Evolutionary conservation across 2,797 vertebrate species (phyloP), one percentile per base, ranked within the genome.

Genomic region (Lutjanus argentimaculatus): DNA sequence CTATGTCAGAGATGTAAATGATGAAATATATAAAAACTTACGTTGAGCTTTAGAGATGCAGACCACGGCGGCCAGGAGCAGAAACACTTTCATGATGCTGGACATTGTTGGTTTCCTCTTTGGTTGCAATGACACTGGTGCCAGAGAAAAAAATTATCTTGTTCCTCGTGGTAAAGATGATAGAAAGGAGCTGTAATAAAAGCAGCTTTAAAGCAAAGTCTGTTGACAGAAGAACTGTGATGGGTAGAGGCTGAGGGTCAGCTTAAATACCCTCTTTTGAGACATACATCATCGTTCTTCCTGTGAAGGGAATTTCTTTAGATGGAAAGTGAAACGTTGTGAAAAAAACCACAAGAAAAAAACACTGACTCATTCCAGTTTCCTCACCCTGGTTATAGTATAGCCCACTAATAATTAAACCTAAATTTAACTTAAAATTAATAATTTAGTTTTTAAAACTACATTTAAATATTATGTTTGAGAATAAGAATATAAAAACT

Each of bases 291-390:
- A 79, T 75, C 43, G 4, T 36, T 36, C 49, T 85, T 84, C 67
- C 82, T 79, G 70, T 83, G 48, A 48, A 40, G 78, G 90, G 89
- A 72, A 77, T 76, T 85, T 90, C 6, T 36, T 45, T 0, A 25
- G 6, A 56, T 74, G 85, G 91, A 93, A 95, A 93, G 75, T 87
- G 88, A 92, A 93, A 91, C 67, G 63, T 8, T n/a, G n/a, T n/a
- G n/a, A n/a, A n/a, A 30, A 64, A 74, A 82, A 67, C 62, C 57
- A 52, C 62, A 67, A 30, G 0, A 42, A 55, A 71, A 71, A 11
- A 1, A 6, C n/a, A 0, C 22, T 7, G 11, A 1, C 4, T 12
- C 22, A 14, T 72, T 56, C 16, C 30, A 40, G 43, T 61, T 0
- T 4, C 40, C 43, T 45, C 43, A 10, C 45, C 12, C 12, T 46